Evolutionary conservation across 2,113 vertebrate species (phyloP).

Genomic region (Pterophyllum scalare): DNA sequence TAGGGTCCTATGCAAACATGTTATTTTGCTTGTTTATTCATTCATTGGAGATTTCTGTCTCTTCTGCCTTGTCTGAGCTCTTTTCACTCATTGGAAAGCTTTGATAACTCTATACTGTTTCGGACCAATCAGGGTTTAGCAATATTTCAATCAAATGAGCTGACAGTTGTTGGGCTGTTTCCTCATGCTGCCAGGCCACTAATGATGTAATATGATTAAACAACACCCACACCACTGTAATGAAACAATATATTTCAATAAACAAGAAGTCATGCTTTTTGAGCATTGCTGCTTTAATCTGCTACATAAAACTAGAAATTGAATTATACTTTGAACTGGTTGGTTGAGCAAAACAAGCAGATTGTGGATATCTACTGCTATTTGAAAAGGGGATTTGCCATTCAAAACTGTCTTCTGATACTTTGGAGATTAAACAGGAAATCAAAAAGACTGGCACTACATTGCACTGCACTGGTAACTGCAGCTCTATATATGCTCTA

Average conservation of each 20-base stretch:
- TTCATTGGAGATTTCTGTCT: background rate
- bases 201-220: background rate
- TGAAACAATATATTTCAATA: background rate
- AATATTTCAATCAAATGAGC: background rate
- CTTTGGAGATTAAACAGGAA: background rate
- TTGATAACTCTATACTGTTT: background rate
- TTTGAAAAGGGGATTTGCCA: background rate
- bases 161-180: background rate
- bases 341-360: slow-evolving; percentile 1
- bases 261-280: slow-evolving; percentile 3
- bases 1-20: background rate
- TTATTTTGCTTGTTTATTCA: slow-evolving; percentile 1
- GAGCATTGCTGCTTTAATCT: background rate
- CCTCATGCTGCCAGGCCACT: background rate
- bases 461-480: background rate
- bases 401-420: background rate
- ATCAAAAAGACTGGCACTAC: background rate
- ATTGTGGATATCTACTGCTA: background rate
- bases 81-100: background rate
- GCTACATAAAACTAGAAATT: background rate
- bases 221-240: background rate
- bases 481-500: background rate
- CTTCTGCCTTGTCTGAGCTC: background rate
- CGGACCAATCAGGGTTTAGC: background rate
- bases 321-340: background rate